Conservation (phyloP, 2,113 vertebrate species). For the Platichthys flesus region DNA sequence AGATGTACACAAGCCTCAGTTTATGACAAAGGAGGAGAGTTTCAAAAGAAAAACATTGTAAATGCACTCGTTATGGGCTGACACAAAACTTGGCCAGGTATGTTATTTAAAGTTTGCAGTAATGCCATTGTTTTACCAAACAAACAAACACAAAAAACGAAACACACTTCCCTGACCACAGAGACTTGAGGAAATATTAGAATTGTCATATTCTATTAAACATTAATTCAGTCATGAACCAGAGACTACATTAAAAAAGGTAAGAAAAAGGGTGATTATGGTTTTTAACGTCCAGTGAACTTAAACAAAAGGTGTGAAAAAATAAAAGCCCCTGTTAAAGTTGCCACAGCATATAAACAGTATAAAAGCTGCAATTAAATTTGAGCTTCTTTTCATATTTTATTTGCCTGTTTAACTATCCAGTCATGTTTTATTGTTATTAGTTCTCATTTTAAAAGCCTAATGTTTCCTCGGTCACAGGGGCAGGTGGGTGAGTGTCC, state of each 20-base stretch:
- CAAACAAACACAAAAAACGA: not conserved
- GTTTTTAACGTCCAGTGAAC: constrained; percentile 23
- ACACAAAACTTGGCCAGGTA: not conserved
- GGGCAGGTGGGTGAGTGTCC: not conserved
- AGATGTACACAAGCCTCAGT: constrained; percentile 38
- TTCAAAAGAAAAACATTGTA: constrained; percentile 14
- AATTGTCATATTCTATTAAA: not conserved
- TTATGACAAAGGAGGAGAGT: not conserved
- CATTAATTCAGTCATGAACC: constrained; percentile 23
- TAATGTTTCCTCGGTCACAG: constrained; percentile 36
- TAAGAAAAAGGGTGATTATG: not conserved
- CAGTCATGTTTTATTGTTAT: constrained; percentile 50
- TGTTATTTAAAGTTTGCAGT: constrained; percentile 5
- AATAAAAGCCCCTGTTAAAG: constrained; percentile 35
- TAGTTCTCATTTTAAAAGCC: constrained; percentile 44
- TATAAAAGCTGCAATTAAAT: constrained; percentile 47
- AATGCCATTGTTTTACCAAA: not conserved
- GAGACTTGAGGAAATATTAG: not conserved
- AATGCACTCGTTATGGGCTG: constrained; percentile 1
- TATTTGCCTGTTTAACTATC: constrained; percentile 48
- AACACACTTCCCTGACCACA: not conserved
- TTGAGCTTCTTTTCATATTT: constrained; percentile 51
- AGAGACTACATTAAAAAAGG: not conserved
- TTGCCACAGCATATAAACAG: constrained; percentile 36
- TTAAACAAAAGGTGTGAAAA: constrained; percentile 27